Conservation (phyloP, 2,888 invertebrate genomes). For the Merodon equestris region DNA sequence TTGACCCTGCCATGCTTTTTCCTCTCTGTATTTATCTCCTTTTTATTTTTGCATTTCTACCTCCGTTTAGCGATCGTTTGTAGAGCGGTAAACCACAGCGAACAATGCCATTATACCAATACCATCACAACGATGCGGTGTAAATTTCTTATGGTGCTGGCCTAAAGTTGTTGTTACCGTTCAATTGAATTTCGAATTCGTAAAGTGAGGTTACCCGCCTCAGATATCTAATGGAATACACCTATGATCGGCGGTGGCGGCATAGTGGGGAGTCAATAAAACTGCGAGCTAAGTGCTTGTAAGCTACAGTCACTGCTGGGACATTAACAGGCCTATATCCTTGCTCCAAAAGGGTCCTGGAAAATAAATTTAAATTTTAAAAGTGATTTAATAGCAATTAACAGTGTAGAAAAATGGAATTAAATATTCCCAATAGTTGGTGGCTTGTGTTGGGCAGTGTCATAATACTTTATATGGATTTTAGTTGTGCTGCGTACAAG, state of each 20-base stretch:
- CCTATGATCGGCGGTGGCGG: slow-evolving; percentile 12
- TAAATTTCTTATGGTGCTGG: slow-evolving; percentile 17
- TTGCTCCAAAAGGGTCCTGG: slow-evolving; percentile 2
- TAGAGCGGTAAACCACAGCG: background rate
- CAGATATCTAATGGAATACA: background rate
- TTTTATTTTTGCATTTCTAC: slow-evolving; percentile 13
- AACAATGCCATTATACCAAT: background rate
- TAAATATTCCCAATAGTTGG: slow-evolving; percentile 26
- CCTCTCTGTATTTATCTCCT: too few species aligned
- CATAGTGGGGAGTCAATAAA: slow-evolving; percentile 64
- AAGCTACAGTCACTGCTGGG: slow-evolving; percentile 60
- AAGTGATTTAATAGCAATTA: slow-evolving; percentile 20
- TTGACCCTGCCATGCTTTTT: too few species aligned
- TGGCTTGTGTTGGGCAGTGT: slow-evolving; percentile 25
- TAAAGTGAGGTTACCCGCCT: slow-evolving; percentile 37
- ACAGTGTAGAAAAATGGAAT: slow-evolving; percentile 31
- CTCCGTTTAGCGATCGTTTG: slow-evolving; percentile 8
- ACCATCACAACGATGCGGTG: slow-evolving; percentile 5
- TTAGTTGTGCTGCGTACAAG: slow-evolving; percentile 77
- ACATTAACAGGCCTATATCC: slow-evolving; percentile 54
- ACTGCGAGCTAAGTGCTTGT: slow-evolving; percentile 51
- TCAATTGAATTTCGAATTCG: slow-evolving; percentile 56
- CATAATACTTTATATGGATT: slow-evolving; percentile 35
- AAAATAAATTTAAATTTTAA: background rate
- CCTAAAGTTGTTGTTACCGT: slow-evolving; percentile 27